Percentiles rank a stretch among this genome's conserved stretches.
phyloP scores from a whole-genome alignment of 1,140 invertebrate species.

The Drosophila erecta region DNA sequence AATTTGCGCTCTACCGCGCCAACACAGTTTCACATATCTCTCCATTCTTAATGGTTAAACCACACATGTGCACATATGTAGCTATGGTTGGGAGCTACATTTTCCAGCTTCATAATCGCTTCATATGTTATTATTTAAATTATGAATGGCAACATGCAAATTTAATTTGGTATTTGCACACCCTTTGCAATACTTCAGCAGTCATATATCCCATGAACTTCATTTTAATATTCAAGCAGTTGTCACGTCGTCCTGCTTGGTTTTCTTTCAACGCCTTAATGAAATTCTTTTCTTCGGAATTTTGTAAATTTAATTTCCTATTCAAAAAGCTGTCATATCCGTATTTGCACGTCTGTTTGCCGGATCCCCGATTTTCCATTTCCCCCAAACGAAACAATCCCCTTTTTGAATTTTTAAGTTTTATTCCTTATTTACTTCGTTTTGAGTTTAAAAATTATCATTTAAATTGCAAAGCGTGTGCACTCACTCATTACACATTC shows the following conservation, averaged over 20 bases:
- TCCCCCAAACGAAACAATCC: conserved; percentile 9
- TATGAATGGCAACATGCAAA: not conserved
- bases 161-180: not conserved
- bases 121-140: not conserved
- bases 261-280: not conserved
- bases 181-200: not conserved
- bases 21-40: too few relatives aligned
- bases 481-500: conserved; percentile 63
- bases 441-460: conserved; percentile 51
- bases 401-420: conserved; percentile 28
- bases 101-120: too few relatives aligned
- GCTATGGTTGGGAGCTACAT: too few relatives aligned
- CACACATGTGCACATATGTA: too few relatives aligned
- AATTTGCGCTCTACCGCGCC: not conserved
- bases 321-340: not conserved
- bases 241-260: not conserved
- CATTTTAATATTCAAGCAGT: not conserved
- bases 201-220: not conserved
- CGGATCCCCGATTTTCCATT: conserved; percentile 18
- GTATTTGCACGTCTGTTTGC: not conserved
- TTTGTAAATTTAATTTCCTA: conserved; percentile 5
- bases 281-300: not conserved
- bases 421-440: conserved; percentile 29
- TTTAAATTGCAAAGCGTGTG: conserved; percentile 63
- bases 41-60: not conserved